Conservation (phyloP, 1,140 invertebrate genomes). For the Achroia grisella region DNA sequence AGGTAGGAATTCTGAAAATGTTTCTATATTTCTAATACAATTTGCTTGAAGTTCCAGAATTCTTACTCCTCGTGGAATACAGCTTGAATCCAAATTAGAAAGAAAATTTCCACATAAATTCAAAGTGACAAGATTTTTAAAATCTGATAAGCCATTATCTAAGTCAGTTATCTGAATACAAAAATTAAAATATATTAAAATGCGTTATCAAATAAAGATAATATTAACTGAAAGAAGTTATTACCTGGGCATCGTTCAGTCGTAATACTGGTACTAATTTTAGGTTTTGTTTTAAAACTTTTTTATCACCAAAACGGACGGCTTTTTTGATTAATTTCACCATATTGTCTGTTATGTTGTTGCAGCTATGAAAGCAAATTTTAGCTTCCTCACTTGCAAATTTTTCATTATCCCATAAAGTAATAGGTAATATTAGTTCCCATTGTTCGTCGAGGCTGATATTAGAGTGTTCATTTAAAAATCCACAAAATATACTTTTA, state of each 20-base stretch:
- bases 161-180: conserved; percentile 51
- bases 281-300: conserved; percentile 36
- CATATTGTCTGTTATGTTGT: conserved; percentile 52
- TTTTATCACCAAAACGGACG: conserved; percentile 29
- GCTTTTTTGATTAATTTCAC: conserved; percentile 43
- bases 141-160: conserved; percentile 32
- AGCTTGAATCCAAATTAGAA: conserved; percentile 21
- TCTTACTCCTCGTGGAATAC: conserved; percentile 31
- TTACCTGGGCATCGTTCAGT: conserved; percentile 46
- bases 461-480: conserved; percentile 39
- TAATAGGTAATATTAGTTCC: conserved; percentile 47
- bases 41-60: conserved; percentile 53
- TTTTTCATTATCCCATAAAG: conserved; percentile 55
- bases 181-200: not conserved
- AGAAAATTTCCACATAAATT: conserved; percentile 54
- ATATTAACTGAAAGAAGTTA: conserved; percentile 1
- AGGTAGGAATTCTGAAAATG: conserved; percentile 40
- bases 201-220: not conserved
- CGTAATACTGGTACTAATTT: conserved; percentile 37
- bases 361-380: conserved; percentile 40
- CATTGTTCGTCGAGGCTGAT: conserved; percentile 48
- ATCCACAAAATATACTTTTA: conserved; percentile 41
- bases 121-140: conserved; percentile 36
- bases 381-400: conserved; percentile 49
- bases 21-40: conserved; percentile 26